Percentiles rank a stretch among this genome's conserved stretches.
phyloP scores from a whole-genome alignment of 2,888 invertebrate genomes.

The Conistra vaccinii region DNA sequence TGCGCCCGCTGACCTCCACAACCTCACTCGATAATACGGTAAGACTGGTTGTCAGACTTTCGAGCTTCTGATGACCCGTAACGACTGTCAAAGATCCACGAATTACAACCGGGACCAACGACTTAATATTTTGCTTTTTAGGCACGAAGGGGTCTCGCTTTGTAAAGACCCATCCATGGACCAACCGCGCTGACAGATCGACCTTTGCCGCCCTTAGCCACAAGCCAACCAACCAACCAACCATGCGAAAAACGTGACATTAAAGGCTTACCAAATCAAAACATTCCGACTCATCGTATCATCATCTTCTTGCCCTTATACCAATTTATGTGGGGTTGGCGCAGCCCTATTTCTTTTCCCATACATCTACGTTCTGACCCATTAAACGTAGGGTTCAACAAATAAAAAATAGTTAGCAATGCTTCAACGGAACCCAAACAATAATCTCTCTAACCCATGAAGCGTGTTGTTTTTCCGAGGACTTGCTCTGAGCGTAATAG shows the following conservation, averaged over 20 bases:
- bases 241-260: not conserved
- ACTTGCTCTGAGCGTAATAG: slow-evolving; percentile 11
- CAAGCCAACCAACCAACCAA: not conserved
- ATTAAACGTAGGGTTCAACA: not conserved
- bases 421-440: slow-evolving; percentile 18
- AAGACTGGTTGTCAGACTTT: too few species aligned
- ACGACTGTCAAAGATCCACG: too few species aligned
- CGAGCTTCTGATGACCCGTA: too few species aligned
- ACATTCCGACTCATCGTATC: too few species aligned
- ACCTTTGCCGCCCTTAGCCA: not conserved
- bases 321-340: too few species aligned
- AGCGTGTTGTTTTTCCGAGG: slow-evolving; percentile 14
- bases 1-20: not conserved
- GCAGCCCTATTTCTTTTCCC: too few species aligned
- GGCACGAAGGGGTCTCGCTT: too few species aligned
- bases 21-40: too few species aligned
- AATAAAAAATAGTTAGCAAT: not conserved
- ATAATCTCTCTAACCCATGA: not conserved
- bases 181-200: not conserved
- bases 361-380: not conserved
- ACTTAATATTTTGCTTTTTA: too few species aligned
- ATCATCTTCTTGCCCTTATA: not conserved
- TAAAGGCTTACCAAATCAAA: not conserved
- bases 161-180: too few species aligned
- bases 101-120: too few species aligned